Evolutionary conservation across 2,797 vertebrate species (phyloP).

Genomic region (Serranus cabrilla): DNA sequence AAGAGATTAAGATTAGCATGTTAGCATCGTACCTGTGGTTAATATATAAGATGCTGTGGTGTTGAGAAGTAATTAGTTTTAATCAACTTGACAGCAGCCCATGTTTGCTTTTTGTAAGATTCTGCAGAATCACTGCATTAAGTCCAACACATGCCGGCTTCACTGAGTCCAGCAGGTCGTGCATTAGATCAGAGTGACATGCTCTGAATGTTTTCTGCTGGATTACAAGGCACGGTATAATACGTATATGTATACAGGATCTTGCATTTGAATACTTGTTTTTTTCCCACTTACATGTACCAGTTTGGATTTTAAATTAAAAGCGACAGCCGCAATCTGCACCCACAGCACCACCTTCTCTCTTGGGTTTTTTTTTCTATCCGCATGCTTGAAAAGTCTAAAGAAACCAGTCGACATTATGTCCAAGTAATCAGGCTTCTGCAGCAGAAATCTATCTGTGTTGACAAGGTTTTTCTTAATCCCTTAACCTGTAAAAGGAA

Average conservation of each 20-base stretch:
- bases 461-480: conserved; percentile 44
- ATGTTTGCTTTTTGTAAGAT: too few species aligned
- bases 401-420: neutral
- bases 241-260: neutral
- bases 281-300: neutral
- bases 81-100: neutral
- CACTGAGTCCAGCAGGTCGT: too few species aligned
- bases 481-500: conserved; percentile 46
- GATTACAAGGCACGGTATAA: neutral
- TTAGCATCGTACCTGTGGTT: neutral
- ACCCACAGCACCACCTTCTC: neutral
- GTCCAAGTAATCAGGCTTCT: conserved; percentile 17
- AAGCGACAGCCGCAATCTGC: neutral
- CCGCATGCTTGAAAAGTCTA: neutral
- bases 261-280: neutral
- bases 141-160: neutral
- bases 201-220: neutral
- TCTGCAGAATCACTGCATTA: too few species aligned
- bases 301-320: neutral
- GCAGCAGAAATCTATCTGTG: conserved; percentile 4
- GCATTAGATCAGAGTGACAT: neutral
- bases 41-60: neutral
- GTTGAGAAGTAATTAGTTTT: neutral
- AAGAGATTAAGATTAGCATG: neutral
- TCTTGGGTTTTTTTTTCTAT: neutral